Evolutionary conservation across 2,888 invertebrate genomes (phyloP).

Genomic region (Tipula unca): DNA sequence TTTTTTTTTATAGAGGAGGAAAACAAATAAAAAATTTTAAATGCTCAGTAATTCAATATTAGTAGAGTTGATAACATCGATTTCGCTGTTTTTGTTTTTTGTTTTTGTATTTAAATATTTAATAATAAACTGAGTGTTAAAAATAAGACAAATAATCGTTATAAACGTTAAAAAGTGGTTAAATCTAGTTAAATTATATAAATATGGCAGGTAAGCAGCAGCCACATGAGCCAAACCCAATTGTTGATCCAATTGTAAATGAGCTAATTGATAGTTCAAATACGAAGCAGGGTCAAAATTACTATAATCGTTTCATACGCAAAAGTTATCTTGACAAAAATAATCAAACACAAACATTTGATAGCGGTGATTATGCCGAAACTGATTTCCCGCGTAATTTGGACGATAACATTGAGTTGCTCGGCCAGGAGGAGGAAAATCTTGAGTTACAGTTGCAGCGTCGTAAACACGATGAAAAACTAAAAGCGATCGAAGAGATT

Average conservation of each 20-base stretch:
- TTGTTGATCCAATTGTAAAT: background rate
- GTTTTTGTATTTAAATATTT: background rate
- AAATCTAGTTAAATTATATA: background rate
- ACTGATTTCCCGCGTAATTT: constrained; percentile 43
- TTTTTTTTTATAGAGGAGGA: background rate
- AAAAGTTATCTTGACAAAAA: constrained; percentile 38
- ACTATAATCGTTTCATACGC: constrained; percentile 32
- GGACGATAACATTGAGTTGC: constrained; percentile 42
- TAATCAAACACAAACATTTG: constrained; percentile 14
- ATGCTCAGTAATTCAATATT: background rate
- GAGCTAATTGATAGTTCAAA: background rate
- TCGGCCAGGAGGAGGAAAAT: constrained; percentile 41
- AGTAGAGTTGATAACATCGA: background rate
- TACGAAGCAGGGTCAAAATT: background rate
- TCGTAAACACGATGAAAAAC: constrained; percentile 29
- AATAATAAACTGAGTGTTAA: background rate
- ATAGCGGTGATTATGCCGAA: constrained; percentile 29
- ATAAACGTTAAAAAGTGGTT: background rate
- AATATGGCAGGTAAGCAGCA: background rate
- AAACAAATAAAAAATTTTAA: background rate
- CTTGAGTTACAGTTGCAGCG: constrained; percentile 41
- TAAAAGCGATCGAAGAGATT: constrained; percentile 50
- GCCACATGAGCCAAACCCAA: background rate
- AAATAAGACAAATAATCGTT: background rate
- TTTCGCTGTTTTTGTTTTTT: background rate